Evolutionary conservation across 2,888 invertebrate genomes (phyloP), one percentile per base, ranked within the genome.

Genomic region (Micoletzkya japonica): DNA sequence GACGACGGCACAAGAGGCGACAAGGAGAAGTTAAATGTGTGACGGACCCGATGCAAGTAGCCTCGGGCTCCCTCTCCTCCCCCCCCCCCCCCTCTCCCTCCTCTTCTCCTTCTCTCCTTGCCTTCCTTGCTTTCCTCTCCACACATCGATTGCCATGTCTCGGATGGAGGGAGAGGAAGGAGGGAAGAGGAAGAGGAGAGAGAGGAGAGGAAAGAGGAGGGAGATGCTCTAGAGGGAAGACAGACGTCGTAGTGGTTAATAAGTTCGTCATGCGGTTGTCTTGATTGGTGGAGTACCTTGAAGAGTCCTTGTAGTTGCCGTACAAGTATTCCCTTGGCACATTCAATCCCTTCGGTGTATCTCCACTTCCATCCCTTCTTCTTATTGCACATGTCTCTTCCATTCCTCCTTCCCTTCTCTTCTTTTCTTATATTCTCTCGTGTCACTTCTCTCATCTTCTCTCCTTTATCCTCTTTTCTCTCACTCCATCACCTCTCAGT

Each of bases 61-160:
- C 44, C 86, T 86, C 76, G 72, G 79, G 28, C 68, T 81, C 50
- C 73, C 73, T 64, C 70, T 76, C 14, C 74, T 57, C 34, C 59
- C 28, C 60, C 61, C 34, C 26, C 60, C 17, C 59, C 4, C 14
- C 30, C 28, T 50, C 50, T 24, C 67, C 30, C 61, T 37, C 37
- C 28, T 10, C 37, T 14, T 56, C 32, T 67, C 67, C 20, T n/a
- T 37, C 52, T 44, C 34, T 58, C 36, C n/a, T 17, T 32, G 44
- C 61, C 60, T 34, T 37, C 30, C 36, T 68, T 14, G 37, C 36
- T 70, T 28, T 54, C 59, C 37, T 20, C 10, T 0, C 58, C 52
- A 56, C 44, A 39, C 37, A 50, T 57, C 30, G 44, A 28, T 63
- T 63, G 49, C n/a, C 14, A n/a, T 44, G 14, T 44, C 14, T 44